A percentile compares a stretch with the other conserved stretches of the same genome.
These are phyloP conservation scores for Alloplasta piceator DNA, from an alignment of 2,888 invertebrate genomes.

Conservation along the genomic window DNA sequence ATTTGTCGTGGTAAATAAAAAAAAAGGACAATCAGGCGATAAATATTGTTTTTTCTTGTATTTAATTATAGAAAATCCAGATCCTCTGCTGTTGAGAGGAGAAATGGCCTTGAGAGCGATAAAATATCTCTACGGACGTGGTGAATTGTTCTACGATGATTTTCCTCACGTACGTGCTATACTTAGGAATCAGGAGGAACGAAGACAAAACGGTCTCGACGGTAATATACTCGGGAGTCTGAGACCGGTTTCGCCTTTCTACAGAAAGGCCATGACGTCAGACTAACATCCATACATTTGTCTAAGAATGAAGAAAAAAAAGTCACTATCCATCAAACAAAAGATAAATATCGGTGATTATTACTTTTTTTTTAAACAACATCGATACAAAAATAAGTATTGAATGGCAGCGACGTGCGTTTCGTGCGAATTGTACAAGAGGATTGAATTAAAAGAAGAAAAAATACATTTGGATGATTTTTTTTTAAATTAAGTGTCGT, in stretches of 20 bases:
- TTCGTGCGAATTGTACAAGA: slow-evolving; percentile 2
- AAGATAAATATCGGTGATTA: slow-evolving; percentile 6
- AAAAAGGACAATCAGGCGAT: neutral
- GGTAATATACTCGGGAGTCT: slow-evolving; percentile 87
- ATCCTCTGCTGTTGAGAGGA: slow-evolving; percentile 87
- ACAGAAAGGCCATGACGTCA: slow-evolving; percentile 77
- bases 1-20: no score
- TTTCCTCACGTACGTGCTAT: slow-evolving; percentile 87
- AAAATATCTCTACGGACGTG: slow-evolving; percentile 84
- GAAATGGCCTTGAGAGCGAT: slow-evolving; percentile 86
- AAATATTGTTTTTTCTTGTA: neutral
- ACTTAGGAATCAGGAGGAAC: slow-evolving; percentile 86
- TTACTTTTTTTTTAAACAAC: slow-evolving; percentile 7
- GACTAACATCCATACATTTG: slow-evolving; percentile 2
- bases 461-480: neutral
- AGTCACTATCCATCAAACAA: neutral
- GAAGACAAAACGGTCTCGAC: slow-evolving; percentile 86
- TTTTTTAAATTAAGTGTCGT: neutral
- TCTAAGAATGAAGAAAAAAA: neutral
- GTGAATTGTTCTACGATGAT: slow-evolving; percentile 87
- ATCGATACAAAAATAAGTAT: neutral
- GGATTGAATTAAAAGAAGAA: neutral
- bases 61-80: slow-evolving; percentile 81
- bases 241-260: slow-evolving; percentile 86
- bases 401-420: neutral